A percentile compares a stretch with the other conserved stretches of the same genome.
These are phyloP conservation scores for Iguana delicatissima DNA, from an alignment of 2,797 vertebrate species.

Conservation along the genomic window DNA sequence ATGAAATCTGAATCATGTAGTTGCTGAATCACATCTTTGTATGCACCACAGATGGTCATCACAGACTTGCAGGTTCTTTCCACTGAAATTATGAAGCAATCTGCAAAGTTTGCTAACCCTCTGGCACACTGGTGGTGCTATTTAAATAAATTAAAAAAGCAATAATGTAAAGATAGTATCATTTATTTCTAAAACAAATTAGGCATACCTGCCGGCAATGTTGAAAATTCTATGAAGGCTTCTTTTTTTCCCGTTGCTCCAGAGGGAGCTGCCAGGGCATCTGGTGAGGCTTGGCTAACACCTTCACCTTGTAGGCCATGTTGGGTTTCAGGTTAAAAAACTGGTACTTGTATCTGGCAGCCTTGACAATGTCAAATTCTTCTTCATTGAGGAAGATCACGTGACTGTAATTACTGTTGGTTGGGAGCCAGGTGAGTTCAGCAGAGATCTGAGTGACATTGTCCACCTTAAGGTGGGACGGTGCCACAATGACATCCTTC, in stretches of 20 bases:
- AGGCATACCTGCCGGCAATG: slow-evolving; percentile 91
- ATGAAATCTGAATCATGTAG: no score
- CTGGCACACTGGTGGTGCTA: not conserved
- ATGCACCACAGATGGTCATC: no score
- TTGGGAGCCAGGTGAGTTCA: slow-evolving; percentile 95
- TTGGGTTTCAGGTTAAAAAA: slow-evolving; percentile 94
- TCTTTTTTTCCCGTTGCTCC: slow-evolving; percentile 95
- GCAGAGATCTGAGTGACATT: slow-evolving; percentile 90
- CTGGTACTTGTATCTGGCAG: slow-evolving; percentile 92
- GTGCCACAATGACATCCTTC: slow-evolving; percentile 94
- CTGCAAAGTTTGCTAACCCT: not conserved
- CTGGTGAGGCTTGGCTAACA: slow-evolving; percentile 96
- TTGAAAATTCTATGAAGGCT: slow-evolving; percentile 94
- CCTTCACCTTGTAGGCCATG: slow-evolving; percentile 92
- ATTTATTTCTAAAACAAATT: not conserved
- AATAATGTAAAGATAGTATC: not conserved
- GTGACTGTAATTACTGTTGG: slow-evolving; percentile 98
- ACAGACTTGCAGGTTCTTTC: not conserved
- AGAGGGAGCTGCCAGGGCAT: slow-evolving; percentile 97
- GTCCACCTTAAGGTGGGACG: slow-evolving; percentile 92
- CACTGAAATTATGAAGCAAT: not conserved
- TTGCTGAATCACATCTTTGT: no score
- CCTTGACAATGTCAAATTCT: slow-evolving; percentile 92
- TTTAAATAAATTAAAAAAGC: not conserved
- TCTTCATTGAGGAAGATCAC: slow-evolving; percentile 94